Conservation (phyloP, 2,888 invertebrate genomes). For the Drosophila sordidula region DNA sequence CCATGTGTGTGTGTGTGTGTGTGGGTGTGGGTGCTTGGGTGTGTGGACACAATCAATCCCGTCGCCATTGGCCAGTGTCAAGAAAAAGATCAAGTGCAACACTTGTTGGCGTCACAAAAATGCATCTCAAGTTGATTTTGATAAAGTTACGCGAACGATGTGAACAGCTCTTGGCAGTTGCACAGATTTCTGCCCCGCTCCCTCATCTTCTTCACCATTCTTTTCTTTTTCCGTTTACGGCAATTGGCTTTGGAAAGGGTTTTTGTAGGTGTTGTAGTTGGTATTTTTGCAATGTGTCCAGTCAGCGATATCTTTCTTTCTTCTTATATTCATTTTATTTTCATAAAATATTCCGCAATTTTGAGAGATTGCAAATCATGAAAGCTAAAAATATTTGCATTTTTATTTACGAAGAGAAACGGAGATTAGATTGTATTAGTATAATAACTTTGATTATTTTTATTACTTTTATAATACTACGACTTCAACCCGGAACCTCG, state of each 20-base stretch:
- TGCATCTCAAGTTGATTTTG: constrained; percentile 67
- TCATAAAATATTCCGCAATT: constrained; percentile 5
- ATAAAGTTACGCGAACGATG: constrained; percentile 57
- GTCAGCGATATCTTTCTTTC: constrained; percentile 4
- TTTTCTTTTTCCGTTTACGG: constrained; percentile 1
- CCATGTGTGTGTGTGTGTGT: constrained; percentile 1
- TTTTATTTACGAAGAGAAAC: neutral
- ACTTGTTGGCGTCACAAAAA: constrained; percentile 78
- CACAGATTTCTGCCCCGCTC: constrained; percentile 19
- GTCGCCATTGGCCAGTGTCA: constrained; percentile 52
- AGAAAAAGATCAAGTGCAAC: constrained; percentile 76
- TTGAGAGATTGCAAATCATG: constrained; percentile 9
- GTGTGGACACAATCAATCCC: constrained; percentile 59
- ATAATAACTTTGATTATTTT: neutral
- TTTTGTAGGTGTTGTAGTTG: constrained; percentile 18
- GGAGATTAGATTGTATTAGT: neutral
- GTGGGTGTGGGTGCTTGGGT: constrained; percentile 1
- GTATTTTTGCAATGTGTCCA: constrained; percentile 22
- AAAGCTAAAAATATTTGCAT: constrained; percentile 1
- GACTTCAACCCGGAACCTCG: too few species aligned
- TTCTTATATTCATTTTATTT: neutral
- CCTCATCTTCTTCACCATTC: too few species aligned
- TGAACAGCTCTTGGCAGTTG: constrained; percentile 41
- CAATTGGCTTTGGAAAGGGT: constrained; percentile 12
- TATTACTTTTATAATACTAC: neutral